Conservation (phyloP, 2,113 vertebrate species). For the Arothron firmamentum region DNA sequence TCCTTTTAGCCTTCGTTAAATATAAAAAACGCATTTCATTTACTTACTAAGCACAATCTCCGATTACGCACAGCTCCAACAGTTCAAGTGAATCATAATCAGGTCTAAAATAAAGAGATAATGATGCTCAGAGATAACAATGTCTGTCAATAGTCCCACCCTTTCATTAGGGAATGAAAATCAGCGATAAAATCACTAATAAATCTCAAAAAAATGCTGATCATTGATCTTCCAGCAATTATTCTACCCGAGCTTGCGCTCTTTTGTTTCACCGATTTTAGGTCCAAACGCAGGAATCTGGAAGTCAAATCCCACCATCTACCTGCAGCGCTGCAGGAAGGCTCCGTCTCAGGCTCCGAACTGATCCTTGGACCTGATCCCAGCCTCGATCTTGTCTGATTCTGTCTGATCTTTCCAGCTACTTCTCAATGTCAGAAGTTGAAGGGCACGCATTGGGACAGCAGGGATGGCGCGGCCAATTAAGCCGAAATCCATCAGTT, state of each 20-base stretch:
- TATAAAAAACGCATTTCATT: constrained; percentile 39
- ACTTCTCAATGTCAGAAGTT: constrained; percentile 62
- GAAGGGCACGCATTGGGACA: constrained; percentile 52
- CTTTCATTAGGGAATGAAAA: constrained; percentile 53
- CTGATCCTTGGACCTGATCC: constrained; percentile 11
- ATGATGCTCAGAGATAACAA: neutral
- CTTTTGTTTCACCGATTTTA: constrained; percentile 41
- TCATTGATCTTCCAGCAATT: neutral
- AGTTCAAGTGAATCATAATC: neutral
- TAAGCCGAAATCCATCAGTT: too few species aligned
- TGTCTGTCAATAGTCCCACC: constrained; percentile 44
- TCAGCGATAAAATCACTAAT: constrained; percentile 53
- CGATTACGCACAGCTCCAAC: neutral
- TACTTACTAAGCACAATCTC: neutral
- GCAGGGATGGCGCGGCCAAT: neutral
- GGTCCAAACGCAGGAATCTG: constrained; percentile 44
- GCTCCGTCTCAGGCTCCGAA: neutral
- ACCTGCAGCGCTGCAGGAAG: constrained; percentile 15
- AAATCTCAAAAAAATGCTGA: constrained; percentile 39
- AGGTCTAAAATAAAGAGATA: neutral
- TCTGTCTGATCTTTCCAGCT: constrained; percentile 22
- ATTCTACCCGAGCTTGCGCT: neutral
- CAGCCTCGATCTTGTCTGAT: neutral
- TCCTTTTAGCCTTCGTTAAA: constrained; percentile 68
- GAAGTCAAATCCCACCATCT: constrained; percentile 49